A percentile compares a stretch with the other conserved stretches of the same genome.
phyloP scores from a whole-genome alignment of 2,113 vertebrate species.

The Podarcis cretensis region DNA sequence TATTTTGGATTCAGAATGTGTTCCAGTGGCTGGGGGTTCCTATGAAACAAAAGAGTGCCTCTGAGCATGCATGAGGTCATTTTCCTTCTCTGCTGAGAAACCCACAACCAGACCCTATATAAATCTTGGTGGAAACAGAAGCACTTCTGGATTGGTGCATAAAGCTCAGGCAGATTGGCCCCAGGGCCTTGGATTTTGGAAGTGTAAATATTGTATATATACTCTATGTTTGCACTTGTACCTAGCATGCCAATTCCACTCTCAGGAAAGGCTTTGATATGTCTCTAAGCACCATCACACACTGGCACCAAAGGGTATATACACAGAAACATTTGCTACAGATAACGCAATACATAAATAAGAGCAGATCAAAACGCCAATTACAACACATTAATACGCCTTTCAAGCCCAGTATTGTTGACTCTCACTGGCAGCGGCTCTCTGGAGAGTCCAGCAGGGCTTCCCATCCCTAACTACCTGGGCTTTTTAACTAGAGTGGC shows the following conservation, averaged over 20 bases:
- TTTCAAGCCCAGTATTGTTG: too few relatives aligned
- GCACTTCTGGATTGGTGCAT: neutral
- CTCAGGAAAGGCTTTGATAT: neutral
- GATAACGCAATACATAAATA: too few relatives aligned
- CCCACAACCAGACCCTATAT: fast-evolving
- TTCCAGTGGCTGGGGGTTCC: neutral
- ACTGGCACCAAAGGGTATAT: neutral
- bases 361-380: too few relatives aligned
- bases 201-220: neutral
- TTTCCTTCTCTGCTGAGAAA: fast-evolving
- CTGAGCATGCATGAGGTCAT: neutral
- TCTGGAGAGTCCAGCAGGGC: too few relatives aligned
- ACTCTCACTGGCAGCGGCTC: too few relatives aligned
- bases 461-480: too few relatives aligned
- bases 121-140: neutral
- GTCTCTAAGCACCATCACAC: neutral
- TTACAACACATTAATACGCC: too few relatives aligned
- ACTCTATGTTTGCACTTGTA: neutral
- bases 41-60: neutral
- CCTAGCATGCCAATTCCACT: neutral
- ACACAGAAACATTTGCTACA: neutral
- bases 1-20: neutral
- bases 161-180: neutral
- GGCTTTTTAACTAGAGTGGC: too few relatives aligned
- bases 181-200: neutral